Evolutionary conservation across 2,888 invertebrate species (phyloP), one percentile per base, ranked within the genome.

Genomic region (Conistra vaccinii): DNA sequence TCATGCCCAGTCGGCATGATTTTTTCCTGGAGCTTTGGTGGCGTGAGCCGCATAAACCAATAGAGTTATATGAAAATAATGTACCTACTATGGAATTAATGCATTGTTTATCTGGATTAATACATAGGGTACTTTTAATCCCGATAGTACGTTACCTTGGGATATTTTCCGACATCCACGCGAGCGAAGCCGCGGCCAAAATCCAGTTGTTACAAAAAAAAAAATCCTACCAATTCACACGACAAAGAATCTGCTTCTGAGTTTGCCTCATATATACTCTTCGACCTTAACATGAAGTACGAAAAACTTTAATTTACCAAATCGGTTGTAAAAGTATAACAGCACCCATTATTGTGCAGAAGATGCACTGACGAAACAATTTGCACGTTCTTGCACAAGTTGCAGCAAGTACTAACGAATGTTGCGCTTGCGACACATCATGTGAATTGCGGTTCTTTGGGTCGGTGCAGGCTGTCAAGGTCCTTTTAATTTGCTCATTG

Each of bases 401-500:
- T 83, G 83, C 63, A 74, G 42, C 32, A 35, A 26, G 9, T 35
- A 32, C 69, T 57, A 42, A 62, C n/a, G 0, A 32, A 39, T 67
- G 58, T 26, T 66, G 62, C 35, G 32, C 9, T 85, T 83, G 73
- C 85, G 39, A 60, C 73, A 85, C 42, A 51, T 61, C 69, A 80
- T 85, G 77, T 85, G 83, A 85, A 83, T 80, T 71, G 77, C 60
- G 57, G 29, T 74, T 67, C 53, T 51, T n/a, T 69, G 65, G 60
- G 51, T 51, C 61, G 78, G 23, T 73, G 69, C 57, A 77, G 58
- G 53, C 62, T 55, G 48, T 80, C 89, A 90, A 90, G 90, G 90
- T 74, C 73, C 60, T 80, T 85, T 85, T 77, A 87, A 89, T 90
- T 88, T 83, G 81, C 80, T 72, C 35, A 75, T 57, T 80, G 68